Conservation (phyloP, 2,888 invertebrate species). For the Cheilosia grossa region DNA sequence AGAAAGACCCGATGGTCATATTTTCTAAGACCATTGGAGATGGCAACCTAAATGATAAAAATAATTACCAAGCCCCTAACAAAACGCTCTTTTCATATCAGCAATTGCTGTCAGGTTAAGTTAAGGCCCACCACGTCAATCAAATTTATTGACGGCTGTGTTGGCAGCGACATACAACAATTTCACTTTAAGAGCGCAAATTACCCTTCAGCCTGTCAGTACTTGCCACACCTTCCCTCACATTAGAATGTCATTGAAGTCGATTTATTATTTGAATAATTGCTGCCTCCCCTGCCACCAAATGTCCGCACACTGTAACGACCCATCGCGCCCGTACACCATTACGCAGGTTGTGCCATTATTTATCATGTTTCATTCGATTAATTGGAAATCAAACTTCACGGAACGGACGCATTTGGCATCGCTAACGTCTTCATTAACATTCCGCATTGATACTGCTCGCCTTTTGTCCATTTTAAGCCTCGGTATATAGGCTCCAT, state of each 20-base stretch:
- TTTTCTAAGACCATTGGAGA: no score
- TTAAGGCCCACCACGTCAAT: no score
- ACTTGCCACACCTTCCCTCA: constrained; percentile 30
- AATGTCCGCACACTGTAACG: not conserved
- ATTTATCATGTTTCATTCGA: constrained; percentile 70
- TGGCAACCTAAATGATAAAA: no score
- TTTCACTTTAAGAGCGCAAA: constrained; percentile 5
- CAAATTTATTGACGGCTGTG: no score
- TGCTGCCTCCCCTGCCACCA: constrained; percentile 21
- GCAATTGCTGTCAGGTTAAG: no score
- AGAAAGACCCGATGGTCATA: no score
- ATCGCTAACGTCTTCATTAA: constrained; percentile 74
- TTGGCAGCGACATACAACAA: no score
- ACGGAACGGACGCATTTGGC: constrained; percentile 70
- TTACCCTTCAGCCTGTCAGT: constrained; percentile 49
- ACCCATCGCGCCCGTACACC: constrained; percentile 6
- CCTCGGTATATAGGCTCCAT: constrained; percentile 40
- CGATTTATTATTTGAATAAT: constrained; percentile 67
- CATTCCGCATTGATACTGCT: constrained; percentile 73
- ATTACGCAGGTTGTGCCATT: constrained; percentile 38
- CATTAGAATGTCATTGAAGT: constrained; percentile 38
- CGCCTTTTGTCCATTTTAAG: constrained; percentile 71
- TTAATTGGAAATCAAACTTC: constrained; percentile 75
- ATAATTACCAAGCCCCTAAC: no score
- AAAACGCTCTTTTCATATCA: no score